Percentiles rank a stretch among this genome's conserved stretches.
phyloP scores from a whole-genome alignment of 1,140 invertebrate species.

The Hesperophylax magnus region DNA sequence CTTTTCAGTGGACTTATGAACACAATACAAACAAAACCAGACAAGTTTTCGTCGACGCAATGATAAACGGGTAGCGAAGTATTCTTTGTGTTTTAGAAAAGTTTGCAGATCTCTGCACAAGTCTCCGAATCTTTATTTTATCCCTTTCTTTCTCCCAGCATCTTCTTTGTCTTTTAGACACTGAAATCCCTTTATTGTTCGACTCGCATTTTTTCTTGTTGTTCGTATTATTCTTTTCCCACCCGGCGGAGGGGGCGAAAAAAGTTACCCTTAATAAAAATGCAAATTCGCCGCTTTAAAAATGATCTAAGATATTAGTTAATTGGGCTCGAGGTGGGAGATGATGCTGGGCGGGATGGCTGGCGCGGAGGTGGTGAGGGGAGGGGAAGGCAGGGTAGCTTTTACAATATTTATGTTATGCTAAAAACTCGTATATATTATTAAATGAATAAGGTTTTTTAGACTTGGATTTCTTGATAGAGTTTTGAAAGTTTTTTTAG shows the following conservation, averaged over 20 bases:
- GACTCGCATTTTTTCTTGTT: constrained; percentile 48
- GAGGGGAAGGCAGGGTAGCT: not conserved
- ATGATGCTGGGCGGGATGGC: not conserved
- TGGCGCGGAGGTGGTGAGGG: constrained; percentile 13
- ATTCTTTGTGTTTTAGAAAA: too few species aligned
- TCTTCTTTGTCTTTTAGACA: constrained; percentile 43
- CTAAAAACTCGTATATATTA: too few species aligned
- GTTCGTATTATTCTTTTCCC: constrained; percentile 44
- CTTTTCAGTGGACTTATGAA: too few species aligned
- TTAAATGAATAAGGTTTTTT: too few species aligned
- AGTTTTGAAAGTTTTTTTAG: too few species aligned
- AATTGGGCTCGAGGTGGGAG: constrained; percentile 50
- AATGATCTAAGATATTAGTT: constrained; percentile 59
- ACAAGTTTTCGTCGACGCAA: too few species aligned
- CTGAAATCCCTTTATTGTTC: constrained; percentile 55
- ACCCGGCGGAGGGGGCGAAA: constrained; percentile 18
- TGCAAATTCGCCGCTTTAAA: constrained; percentile 58
- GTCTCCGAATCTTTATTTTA: not conserved
- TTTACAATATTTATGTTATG: too few species aligned
- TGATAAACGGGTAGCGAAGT: too few species aligned
- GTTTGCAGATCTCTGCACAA: too few species aligned
- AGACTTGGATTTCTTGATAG: too few species aligned
- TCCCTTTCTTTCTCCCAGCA: constrained; percentile 35
- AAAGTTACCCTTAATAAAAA: constrained; percentile 59
- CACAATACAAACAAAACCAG: too few species aligned